These are phyloP conservation scores for Drosophila azteca DNA, from an alignment of 1,140 invertebrate species.

Conservation along the genomic window DNA sequence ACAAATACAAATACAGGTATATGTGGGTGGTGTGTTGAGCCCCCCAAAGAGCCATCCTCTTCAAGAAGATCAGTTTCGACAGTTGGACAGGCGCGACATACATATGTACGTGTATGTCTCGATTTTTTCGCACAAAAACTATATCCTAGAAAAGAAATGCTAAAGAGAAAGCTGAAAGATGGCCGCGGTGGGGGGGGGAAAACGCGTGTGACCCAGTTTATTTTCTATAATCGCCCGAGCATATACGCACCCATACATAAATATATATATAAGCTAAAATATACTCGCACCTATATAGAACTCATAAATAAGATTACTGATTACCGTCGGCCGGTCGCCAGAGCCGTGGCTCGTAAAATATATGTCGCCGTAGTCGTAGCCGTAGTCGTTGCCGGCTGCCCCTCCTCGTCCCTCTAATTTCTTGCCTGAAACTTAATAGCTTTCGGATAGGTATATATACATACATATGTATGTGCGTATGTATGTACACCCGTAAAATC, in stretches of 20 bases:
- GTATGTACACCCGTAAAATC: background rate
- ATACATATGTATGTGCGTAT: slow-evolving; percentile 2
- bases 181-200: background rate
- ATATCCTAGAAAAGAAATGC: slow-evolving; percentile 20
- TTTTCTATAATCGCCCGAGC: slow-evolving; percentile 38
- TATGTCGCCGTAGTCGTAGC: slow-evolving; percentile 16
- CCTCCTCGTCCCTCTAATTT: no score
- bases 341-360: slow-evolving; percentile 43
- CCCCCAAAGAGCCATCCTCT: slow-evolving; percentile 6
- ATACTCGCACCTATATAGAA: slow-evolving; percentile 38
- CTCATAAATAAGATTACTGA: slow-evolving; percentile 77
- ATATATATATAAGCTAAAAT: slow-evolving; percentile 10
- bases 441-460: slow-evolving; percentile 9
- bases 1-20: background rate
- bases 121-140: slow-evolving; percentile 9
- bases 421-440: slow-evolving; percentile 49
- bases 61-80: slow-evolving; percentile 49
- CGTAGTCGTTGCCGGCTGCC: background rate
- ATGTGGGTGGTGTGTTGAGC: no score
- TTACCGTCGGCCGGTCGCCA: slow-evolving; percentile 52
- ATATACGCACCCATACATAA: slow-evolving; percentile 1
- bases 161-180: background rate
- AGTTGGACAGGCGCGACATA: slow-evolving; percentile 30
- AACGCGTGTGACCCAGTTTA: slow-evolving; percentile 71
- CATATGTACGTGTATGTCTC: background rate